Conservation (phyloP, 2,797 vertebrate genomes). For the Eulemur rubriventer region DNA sequence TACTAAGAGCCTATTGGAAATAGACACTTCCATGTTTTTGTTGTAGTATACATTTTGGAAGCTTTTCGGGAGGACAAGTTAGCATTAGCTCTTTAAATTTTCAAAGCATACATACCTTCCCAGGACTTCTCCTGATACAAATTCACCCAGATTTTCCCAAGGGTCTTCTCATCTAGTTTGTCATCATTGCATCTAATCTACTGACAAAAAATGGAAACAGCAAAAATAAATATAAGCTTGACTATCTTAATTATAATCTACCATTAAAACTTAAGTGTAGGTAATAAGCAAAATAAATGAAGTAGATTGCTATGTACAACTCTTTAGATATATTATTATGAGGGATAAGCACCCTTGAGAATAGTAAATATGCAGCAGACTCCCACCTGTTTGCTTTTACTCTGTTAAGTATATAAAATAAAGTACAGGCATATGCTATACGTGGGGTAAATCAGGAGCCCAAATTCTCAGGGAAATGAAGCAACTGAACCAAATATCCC, state of each 20-base stretch:
- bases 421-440: not conserved
- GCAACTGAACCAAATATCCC: not conserved
- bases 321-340: not conserved
- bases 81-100: not conserved
- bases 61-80: not conserved
- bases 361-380: not conserved
- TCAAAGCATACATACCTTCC: not conserved
- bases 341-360: not conserved
- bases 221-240: not conserved
- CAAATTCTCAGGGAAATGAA: not conserved
- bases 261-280: not conserved
- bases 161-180: not conserved
- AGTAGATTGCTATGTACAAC: not conserved
- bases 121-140: not conserved
- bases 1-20: not conserved
- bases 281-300: not conserved
- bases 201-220: not conserved
- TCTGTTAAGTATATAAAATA: not conserved
- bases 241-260: not conserved
- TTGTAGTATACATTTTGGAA: not conserved
- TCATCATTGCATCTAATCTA: not conserved
- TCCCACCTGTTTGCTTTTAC: not conserved
- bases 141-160: not conserved
- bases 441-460: not conserved
- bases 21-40: not conserved